These are phyloP conservation scores for Artibeus lituratus DNA, from an alignment of 2,797 vertebrate species.

Conservation along the genomic window DNA sequence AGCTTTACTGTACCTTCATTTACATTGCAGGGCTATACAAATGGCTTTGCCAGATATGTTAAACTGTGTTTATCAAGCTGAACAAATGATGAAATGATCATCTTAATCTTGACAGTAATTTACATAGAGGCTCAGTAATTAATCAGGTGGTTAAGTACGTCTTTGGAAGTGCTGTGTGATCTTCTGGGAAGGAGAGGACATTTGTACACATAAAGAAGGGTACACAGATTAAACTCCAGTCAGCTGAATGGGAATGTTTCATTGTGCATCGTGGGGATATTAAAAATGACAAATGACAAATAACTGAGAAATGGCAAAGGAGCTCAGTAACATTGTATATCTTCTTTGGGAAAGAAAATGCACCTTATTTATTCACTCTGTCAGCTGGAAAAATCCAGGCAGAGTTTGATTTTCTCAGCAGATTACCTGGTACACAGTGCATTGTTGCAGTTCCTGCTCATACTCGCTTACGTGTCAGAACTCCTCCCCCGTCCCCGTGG, in stretches of 20 bases:
- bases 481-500: background rate
- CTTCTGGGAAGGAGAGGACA: background rate
- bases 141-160: conserved; percentile 57
- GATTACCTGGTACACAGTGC: background rate
- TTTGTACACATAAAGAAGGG: background rate
- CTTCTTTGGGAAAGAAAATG: background rate
- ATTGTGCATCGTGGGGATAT: background rate
- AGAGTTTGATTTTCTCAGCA: conserved; percentile 12
- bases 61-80: conserved; percentile 41
- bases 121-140: conserved; percentile 41
- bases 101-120: conserved; percentile 52
- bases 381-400: background rate
- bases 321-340: background rate
- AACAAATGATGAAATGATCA: conserved; percentile 24
- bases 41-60: conserved; percentile 47
- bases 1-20: conserved; percentile 31
- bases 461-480: background rate
- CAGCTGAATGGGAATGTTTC: background rate
- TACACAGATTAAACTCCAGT: background rate
- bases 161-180: background rate
- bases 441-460: background rate
- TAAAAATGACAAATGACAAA: background rate
- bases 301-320: background rate
- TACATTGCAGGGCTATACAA: conserved; percentile 30
- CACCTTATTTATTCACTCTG: background rate